Percentiles rank a stretch among this genome's conserved stretches.
Conservation (phyloP, 30 jellyfish, hydroid and myxozoan genomes). For the Cassiopea xamachana region DNA sequence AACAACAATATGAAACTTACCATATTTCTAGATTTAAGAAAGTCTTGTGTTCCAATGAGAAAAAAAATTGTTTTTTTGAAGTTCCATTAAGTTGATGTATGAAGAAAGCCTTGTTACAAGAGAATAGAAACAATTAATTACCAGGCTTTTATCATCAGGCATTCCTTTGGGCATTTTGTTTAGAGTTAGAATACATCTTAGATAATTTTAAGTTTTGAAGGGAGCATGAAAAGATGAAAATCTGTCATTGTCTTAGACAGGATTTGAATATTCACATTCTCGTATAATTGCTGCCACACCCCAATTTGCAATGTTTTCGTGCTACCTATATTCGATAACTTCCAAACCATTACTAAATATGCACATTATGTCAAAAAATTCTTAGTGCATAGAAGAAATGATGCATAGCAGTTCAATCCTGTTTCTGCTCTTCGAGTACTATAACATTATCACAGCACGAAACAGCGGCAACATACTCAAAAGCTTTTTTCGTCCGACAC, state of each 20-base stretch:
- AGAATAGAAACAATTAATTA: neutral
- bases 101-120: neutral
- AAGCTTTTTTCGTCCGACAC: too few relatives aligned
- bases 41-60: constrained; percentile 53
- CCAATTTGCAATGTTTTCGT: neutral
- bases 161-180: neutral
- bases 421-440: neutral
- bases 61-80: constrained; percentile 62
- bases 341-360: neutral
- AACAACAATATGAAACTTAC: too few relatives aligned
- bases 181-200: neutral
- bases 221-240: neutral
- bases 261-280: neutral
- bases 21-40: too few relatives aligned
- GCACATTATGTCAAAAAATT: neutral
- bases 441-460: too few relatives aligned
- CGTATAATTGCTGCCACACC: neutral
- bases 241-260: neutral
- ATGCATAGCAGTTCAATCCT: neutral
- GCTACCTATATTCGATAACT: neutral
- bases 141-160: neutral
- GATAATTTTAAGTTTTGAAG: neutral
- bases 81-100: constrained; percentile 52
- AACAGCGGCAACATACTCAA: too few relatives aligned
- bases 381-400: neutral